These are phyloP conservation scores for Trachemys scripta DNA, from an alignment of 2,113 vertebrate genomes.

Conservation along the genomic window DNA sequence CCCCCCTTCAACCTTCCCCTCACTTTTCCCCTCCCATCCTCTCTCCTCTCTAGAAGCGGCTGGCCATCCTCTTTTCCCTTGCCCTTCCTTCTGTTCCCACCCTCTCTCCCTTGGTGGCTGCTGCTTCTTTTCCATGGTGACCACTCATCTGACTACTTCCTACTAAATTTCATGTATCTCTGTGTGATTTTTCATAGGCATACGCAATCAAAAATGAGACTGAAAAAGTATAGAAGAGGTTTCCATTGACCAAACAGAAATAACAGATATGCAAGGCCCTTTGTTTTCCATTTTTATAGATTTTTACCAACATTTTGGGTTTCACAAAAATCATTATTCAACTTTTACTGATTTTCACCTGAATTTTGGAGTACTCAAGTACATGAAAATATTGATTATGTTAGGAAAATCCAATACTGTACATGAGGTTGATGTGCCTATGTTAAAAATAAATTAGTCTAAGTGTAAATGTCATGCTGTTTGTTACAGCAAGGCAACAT, in stretches of 20 bases:
- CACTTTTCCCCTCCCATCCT: not conserved
- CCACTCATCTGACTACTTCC: not conserved
- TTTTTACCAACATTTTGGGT: not conserved
- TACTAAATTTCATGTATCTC: not conserved
- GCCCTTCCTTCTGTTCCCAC: not conserved
- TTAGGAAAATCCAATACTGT: not conserved
- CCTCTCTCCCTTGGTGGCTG: not conserved
- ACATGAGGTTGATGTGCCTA: not conserved
- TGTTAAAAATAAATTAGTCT: not conserved
- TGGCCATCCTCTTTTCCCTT: not conserved
- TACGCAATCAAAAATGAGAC: not conserved
- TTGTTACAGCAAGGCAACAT: not conserved
- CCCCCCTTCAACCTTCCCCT: constrained; percentile 58
- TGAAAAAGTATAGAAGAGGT: not conserved
- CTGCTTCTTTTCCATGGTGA: constrained; percentile 1
- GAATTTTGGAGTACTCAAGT: not conserved
- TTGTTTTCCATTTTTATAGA: not conserved
- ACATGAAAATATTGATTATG: not conserved
- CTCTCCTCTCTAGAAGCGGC: not conserved
- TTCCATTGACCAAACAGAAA: not conserved
- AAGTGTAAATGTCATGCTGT: not conserved
- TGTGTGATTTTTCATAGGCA: constrained; percentile 35
- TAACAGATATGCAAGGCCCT: rapidly evolving
- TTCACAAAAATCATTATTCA: not conserved
- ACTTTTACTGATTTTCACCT: not conserved